Base-by-base conservation (phyloP, 2,888 invertebrate species). In the Physocephala rufipes region DNA sequence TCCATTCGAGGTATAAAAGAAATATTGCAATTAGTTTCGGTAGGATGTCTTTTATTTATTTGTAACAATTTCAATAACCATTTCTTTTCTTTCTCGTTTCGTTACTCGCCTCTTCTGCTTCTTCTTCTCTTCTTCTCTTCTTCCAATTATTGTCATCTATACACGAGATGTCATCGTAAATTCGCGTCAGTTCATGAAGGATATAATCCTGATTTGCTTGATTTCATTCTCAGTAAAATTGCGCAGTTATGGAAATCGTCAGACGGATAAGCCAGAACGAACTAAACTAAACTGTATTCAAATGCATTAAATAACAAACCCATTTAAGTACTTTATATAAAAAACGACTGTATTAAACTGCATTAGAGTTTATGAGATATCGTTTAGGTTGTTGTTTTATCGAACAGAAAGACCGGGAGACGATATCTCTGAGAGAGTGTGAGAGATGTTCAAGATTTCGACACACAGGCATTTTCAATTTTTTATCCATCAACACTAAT, bases 21-120 rank as follows among this genome's bases (percentile, higher is more conserved):
- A 49, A 62, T 59, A 62, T 51, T 61, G 61, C 49, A 49, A 51
- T 62, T 62, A 62, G 49, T 49, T 61, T 61, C 30, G 68, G 21
- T 21, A 24, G 21, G 36, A 49, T n/a, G 49, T 28, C 30, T 19
- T 47, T 64, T 36, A 47, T 64, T 24, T 49, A 26, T 47, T 2
- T 3, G 15, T 13, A 55, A 24, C 12, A 13, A 55, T 55, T 19
- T 55, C 15, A n/a, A n/a, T n/a, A n/a, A n/a, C n/a, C n/a, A n/a
- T n/a, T n/a, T n/a, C n/a, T n/a, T n/a, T n/a, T n/a, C n/a, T n/a
- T n/a, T n/a, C n/a, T n/a, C n/a, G 21, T 9, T n/a, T 3, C 21
- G 26, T 55, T 24, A 4, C 16, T 49, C 12, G 7, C 49, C 16
- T 19, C 49, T 15, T 19, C 15, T 49, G 4, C 15, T 19, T 49